Base-by-base conservation (phyloP, 2,888 invertebrate species). In the Machimus rusticus region DNA sequence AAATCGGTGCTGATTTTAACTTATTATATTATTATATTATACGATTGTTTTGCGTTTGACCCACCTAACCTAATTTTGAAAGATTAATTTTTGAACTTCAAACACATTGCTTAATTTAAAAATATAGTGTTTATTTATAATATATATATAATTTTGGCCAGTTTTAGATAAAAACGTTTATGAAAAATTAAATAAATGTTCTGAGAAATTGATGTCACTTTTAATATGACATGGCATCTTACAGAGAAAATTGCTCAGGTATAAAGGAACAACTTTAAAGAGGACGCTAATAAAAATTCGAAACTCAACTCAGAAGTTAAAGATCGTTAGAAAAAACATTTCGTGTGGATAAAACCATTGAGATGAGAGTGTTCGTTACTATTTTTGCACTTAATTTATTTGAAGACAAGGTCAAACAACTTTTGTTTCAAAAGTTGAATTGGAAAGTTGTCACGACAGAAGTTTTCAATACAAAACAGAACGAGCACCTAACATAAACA, bases 331-430 rank as follows among this genome's bases (percentile, higher is more conserved):
- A 51, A n/a, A 14, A 51, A n/a, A 39, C 39, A 39, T 14, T 39
- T 78, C 14, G 23, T 78, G 78, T 78, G 78, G 39, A 43, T 39
- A 78, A 78, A 78, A 9, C 46, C 39, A 78, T 23, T 43, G 28
- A 34, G 14, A 79, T 43, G 28, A 34, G 14, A 79, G 2, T n/a
- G 23, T 31, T 79, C 46, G 28, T 31, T 79, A 79, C 79, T 31
- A 51, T 23, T 51, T 6, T 51, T 51, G 34, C 79, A 79, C 28
- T 79, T 43, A 79, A 79, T 79, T 79, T 31, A 46, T 79, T 79
- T 46, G 51, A 51, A 46, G 79, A 39, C 79, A 79, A 79, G 79
- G 79, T 79, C 79, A 79, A 79, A 79, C 31, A 79, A 46, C 51
- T 34, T n/a, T 79, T 46, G 23, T 28, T 51, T 8, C n/a, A 43